Evolutionary conservation across 2,113 vertebrate species (phyloP), one percentile per base, ranked within the genome.

Genomic region (Prunella himalayana): DNA sequence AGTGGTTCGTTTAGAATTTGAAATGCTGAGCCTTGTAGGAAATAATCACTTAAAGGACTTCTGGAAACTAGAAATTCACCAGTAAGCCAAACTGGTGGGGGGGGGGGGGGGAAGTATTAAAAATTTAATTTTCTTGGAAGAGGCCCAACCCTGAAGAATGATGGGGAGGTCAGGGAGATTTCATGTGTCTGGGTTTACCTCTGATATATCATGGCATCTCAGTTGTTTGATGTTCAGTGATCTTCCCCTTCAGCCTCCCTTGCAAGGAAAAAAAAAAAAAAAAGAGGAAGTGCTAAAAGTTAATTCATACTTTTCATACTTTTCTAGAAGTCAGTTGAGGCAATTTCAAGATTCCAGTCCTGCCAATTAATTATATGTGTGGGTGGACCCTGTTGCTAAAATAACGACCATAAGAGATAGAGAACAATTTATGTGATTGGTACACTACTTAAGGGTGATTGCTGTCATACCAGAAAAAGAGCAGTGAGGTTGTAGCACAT

Each of bases 221-320:
- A 60, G 79, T 68, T 66, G 42, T 75, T 77, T 50, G 31, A 56
- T 57, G 24, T 72, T 84, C 59, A 57, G 39, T 15, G n/a, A 60
- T 91, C 63, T 66, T 64, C 37, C 16, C 18, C 16, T 80, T 65
- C 15, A 31, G 25, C 15, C 31, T 82, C 39, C 42, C 39, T 72
- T 45, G 15, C 7, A 30, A 17, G 6, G 11, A n/a, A 19, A 21
- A 47, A 47, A 44, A 44, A 4, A 42, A 66, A 53, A 47, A 42
- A 31, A 11, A 0, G 12, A 42, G 57, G 45, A 71, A 65, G 28
- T 56, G n/a, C 56, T 91, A 53, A 79, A 90, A 82, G 59, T 88
- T 87, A 77, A 72, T 91, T 92, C 81, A 84, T 93, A 39, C 49
- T 84, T 88, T 84, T 94, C 80, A 83, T 92, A 30, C 21, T 82